Evolutionary conservation across 2,113 vertebrate genomes (phyloP).

Genomic region (Sterrhoptilus dennistouni): DNA sequence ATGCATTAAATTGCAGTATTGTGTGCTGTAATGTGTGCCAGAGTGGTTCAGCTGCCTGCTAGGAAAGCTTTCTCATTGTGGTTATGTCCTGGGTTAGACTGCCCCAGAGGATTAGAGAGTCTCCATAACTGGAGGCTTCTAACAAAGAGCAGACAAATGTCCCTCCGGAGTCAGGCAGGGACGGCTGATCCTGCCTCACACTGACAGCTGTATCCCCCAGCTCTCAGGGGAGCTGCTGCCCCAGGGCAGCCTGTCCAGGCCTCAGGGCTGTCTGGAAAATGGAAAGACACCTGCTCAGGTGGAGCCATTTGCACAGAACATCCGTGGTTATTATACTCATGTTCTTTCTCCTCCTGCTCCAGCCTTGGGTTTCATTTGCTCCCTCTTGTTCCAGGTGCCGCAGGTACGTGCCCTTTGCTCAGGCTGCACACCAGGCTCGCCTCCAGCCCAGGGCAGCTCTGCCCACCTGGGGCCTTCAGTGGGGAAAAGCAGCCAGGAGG

Average conservation of each 20-base stretch:
- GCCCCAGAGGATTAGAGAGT: background rate
- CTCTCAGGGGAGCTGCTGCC: background rate
- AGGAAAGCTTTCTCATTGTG: background rate
- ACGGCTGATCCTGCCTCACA: background rate
- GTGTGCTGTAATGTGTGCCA: background rate
- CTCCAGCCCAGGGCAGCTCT: background rate
- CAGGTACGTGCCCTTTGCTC: background rate
- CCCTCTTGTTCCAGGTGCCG: accelerated
- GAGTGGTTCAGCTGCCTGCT: background rate
- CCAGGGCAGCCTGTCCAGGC: background rate
- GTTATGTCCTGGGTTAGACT: background rate
- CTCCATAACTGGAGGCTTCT: background rate
- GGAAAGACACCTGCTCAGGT: background rate
- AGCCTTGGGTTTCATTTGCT: accelerated
- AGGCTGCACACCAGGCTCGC: accelerated
- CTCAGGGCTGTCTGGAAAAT: background rate
- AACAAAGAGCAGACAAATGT: background rate
- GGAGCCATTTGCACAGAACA: background rate
- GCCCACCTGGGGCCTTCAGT: background rate
- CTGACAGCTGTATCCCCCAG: background rate
- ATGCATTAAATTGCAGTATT: background rate
- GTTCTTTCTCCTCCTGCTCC: background rate
- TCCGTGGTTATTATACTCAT: background rate
- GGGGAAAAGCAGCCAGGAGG: background rate
- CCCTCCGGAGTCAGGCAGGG: background rate